A percentile compares a stretch with the other conserved stretches of the same genome.
phyloP scores from a whole-genome alignment of 2,113 vertebrate genomes.

The Ramphastos sulfuratus region DNA sequence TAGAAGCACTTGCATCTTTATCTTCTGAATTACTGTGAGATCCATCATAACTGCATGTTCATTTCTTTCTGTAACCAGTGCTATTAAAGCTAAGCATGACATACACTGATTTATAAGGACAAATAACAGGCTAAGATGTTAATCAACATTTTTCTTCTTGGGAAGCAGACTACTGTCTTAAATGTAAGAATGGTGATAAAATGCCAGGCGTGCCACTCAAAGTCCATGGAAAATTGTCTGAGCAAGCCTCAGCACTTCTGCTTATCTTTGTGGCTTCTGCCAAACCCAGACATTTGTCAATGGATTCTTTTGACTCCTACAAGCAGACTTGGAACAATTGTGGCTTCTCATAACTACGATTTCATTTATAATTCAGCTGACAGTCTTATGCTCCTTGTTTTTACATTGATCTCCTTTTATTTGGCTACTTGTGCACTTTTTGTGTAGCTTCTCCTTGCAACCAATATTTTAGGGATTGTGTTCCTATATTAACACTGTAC shows the following conservation, averaged over 20 bases:
- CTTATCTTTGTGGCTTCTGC: background rate
- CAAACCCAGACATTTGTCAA: background rate
- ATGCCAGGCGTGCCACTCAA: background rate
- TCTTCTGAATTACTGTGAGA: background rate
- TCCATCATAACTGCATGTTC: background rate
- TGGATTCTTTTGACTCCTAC: constrained; percentile 12
- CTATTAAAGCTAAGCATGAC: background rate
- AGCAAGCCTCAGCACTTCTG: background rate
- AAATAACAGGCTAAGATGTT: background rate
- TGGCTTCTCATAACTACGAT: background rate
- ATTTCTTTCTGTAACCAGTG: background rate
- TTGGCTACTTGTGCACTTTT: background rate
- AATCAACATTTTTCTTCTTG: background rate
- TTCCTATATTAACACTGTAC: background rate
- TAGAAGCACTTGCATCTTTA: background rate
- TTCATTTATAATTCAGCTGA: background rate
- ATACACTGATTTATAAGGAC: background rate
- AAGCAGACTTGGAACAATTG: background rate
- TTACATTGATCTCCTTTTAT: background rate
- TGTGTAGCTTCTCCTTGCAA: background rate
- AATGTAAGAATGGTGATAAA: background rate
- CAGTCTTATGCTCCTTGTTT: background rate
- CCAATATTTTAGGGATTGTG: background rate
- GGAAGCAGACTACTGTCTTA: background rate
- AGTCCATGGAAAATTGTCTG: background rate